Evolutionary conservation across 2,797 vertebrate species (phyloP).

Genomic region (Sylvia borin): DNA sequence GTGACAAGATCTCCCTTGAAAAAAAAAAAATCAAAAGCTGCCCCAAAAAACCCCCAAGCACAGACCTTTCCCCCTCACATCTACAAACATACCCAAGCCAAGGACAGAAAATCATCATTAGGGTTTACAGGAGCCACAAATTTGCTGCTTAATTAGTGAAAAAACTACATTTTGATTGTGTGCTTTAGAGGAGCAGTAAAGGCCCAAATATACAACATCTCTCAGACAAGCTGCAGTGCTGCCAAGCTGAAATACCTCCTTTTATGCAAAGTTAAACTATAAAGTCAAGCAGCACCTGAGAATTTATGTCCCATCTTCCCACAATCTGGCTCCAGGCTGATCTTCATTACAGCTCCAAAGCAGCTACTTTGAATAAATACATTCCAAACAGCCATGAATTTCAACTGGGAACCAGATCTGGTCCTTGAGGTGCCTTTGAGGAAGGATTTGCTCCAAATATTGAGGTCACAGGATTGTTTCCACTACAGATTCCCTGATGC

Average conservation of each 20-base stretch:
- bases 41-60: background rate
- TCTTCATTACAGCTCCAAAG: background rate
- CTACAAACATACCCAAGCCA: background rate
- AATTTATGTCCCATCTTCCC: background rate
- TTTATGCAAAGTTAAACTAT: background rate
- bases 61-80: too few species aligned
- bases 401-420: background rate
- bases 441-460: background rate
- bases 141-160: background rate
- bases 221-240: background rate
- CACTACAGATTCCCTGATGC: background rate
- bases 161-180: background rate
- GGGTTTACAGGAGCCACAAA: background rate
- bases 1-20: background rate
- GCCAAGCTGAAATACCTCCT: background rate
- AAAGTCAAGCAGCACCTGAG: background rate
- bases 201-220: background rate
- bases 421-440: background rate
- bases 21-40: background rate
- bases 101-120: background rate
- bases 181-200: background rate
- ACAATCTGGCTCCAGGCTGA: background rate
- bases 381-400: background rate
- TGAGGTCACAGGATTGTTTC: background rate
- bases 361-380: slow-evolving; percentile 13